phyloP scores from a whole-genome alignment of 2,888 invertebrate genomes.

The Diplolepis rosae region DNA sequence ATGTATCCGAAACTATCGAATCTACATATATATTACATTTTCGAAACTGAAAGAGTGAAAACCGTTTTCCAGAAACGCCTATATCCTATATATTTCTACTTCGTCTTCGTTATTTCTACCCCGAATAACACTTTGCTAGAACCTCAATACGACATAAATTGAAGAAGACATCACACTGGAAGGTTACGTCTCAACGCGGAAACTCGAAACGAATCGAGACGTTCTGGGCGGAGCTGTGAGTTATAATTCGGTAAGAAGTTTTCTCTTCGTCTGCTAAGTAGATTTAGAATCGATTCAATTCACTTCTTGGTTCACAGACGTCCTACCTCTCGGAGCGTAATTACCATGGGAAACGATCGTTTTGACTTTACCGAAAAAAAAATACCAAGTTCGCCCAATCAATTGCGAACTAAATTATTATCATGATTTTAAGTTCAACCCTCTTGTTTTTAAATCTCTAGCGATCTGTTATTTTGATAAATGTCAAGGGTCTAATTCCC shows the following conservation, averaged over 20 bases:
- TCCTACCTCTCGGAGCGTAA: neutral
- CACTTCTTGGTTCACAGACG: neutral
- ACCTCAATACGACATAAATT: conserved; percentile 37
- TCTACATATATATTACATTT: conserved; percentile 6
- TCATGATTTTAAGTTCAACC: neutral
- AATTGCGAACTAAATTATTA: neutral
- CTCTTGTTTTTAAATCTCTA: neutral
- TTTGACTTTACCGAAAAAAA: neutral
- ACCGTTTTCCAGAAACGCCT: neutral
- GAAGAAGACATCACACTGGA: conserved; percentile 30
- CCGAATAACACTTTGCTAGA: conserved; percentile 30
- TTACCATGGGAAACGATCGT: conserved; percentile 2
- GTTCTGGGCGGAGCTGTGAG: conserved; percentile 24
- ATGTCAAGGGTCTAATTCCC: too few species aligned
- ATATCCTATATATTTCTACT: conserved; percentile 5
- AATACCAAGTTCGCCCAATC: neutral
- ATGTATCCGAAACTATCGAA: conserved; percentile 6
- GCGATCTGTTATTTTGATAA: neutral
- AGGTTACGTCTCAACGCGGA: conserved; percentile 33
- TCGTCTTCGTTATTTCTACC: conserved; percentile 32
- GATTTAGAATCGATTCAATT: conserved; percentile 10
- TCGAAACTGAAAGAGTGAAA: neutral
- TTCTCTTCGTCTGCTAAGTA: conserved; percentile 17
- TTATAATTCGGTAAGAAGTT: conserved; percentile 45
- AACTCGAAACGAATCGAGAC: conserved; percentile 41